These are phyloP conservation scores for Aspidiotus destructor DNA, from an alignment of 2,888 invertebrate species.

Conservation along the genomic window DNA sequence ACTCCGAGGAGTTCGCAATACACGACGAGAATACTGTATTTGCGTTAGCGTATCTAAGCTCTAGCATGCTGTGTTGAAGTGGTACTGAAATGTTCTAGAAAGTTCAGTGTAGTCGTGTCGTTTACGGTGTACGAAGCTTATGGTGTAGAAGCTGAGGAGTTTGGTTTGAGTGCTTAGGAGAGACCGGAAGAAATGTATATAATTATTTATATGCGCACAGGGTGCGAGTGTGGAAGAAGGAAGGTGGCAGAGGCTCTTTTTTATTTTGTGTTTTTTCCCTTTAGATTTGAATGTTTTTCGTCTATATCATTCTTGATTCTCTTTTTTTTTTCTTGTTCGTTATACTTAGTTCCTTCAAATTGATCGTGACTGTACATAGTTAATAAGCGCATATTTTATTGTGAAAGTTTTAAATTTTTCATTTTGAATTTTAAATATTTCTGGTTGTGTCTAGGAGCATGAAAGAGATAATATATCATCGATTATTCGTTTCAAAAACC, in stretches of 20 bases:
- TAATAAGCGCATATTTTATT: neutral
- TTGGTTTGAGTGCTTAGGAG: too few relatives aligned
- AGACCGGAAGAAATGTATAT: neutral
- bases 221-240: neutral
- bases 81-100: neutral
- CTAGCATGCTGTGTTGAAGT: neutral
- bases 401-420: neutral
- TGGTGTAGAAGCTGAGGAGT: too few relatives aligned
- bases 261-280: neutral
- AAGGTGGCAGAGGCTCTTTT: slow-evolving; percentile 28
- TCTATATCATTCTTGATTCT: neutral
- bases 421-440: neutral
- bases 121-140: too few relatives aligned
- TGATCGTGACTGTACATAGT: neutral
- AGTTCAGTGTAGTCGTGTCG: neutral
- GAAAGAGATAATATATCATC: neutral
- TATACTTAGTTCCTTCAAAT: slow-evolving; percentile 4
- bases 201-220: neutral
- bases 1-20: neutral
- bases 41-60: neutral
- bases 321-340: neutral
- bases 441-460: neutral
- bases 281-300: neutral
- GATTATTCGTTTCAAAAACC: too few relatives aligned
- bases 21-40: neutral